Conservation (phyloP, 2,888 invertebrate species). For the Melieria picta region DNA sequence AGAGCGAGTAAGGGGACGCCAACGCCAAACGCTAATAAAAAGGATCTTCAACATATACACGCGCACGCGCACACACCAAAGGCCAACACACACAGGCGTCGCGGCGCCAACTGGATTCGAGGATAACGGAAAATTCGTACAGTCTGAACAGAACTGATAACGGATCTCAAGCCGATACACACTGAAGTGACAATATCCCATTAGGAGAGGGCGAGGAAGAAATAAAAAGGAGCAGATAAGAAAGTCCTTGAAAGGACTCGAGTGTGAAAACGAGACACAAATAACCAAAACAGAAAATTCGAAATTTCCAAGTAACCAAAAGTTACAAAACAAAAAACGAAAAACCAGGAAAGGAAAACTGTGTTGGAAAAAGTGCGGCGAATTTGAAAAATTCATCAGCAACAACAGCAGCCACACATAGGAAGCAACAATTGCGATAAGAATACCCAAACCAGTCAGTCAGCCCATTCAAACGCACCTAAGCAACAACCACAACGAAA, state of each 20-base stretch:
- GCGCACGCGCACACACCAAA: constrained; percentile 33
- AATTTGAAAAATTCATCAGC: constrained; percentile 21
- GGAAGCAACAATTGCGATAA: constrained; percentile 18
- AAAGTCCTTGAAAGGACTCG: constrained; percentile 24
- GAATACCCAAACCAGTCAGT: background rate
- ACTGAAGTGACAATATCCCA: background rate
- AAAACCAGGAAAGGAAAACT: constrained; percentile 20
- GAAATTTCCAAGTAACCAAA: constrained; percentile 14
- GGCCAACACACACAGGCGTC: background rate
- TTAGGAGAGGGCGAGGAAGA: background rate
- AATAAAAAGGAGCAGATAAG: constrained; percentile 13
- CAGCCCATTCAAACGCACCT: background rate
- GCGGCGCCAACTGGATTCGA: no score
- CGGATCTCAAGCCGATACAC: background rate
- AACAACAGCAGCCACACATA: constrained; percentile 28
- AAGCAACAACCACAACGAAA: constrained; percentile 22
- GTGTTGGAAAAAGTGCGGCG: constrained; percentile 35
- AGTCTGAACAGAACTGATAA: background rate
- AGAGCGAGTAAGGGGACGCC: constrained; percentile 13
- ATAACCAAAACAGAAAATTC: background rate
- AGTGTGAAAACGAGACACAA: constrained; percentile 30
- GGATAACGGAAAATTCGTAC: background rate
- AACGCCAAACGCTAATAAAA: constrained; percentile 31
- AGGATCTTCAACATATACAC: constrained; percentile 24
- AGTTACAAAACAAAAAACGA: constrained; percentile 12